A percentile compares a stretch with the other conserved stretches of the same genome.
These are phyloP conservation scores for Pristionchus exspectatus DNA, from an alignment of 2,888 invertebrate genomes.

Conservation along the genomic window DNA sequence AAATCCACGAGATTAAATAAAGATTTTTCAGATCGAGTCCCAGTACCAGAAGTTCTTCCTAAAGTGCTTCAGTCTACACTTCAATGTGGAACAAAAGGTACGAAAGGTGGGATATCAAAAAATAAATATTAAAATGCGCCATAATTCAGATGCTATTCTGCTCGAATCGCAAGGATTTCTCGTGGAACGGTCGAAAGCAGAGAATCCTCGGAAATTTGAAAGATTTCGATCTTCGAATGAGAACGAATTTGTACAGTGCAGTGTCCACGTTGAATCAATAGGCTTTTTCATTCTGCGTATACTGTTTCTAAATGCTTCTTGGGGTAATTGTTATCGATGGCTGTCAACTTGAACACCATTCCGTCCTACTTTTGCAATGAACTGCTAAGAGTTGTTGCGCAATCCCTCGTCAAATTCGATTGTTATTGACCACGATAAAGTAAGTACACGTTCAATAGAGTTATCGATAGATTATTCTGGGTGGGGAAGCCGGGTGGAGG, in stretches of 20 bases:
- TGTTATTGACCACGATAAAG: too few relatives aligned
- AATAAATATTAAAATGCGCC: not conserved
- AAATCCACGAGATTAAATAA: not conserved
- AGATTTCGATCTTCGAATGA: slow-evolving; percentile 18
- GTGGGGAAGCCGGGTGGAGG: too few relatives aligned
- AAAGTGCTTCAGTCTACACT: not conserved
- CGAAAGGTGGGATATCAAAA: not conserved
- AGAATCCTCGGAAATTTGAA: not conserved
- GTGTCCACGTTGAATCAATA: not conserved
- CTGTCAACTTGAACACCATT: too few relatives aligned
- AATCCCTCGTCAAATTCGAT: too few relatives aligned
- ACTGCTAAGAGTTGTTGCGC: too few relatives aligned
- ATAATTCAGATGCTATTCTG: slow-evolving; percentile 36
- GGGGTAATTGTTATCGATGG: too few relatives aligned
- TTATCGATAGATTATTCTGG: too few relatives aligned
- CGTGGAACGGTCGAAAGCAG: not conserved
- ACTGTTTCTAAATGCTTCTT: not conserved
- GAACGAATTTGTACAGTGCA: not conserved
- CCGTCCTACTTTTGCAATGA: too few relatives aligned
- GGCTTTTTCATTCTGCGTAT: not conserved
- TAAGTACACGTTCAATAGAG: too few relatives aligned
- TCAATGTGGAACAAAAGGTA: not conserved
- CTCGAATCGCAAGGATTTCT: not conserved
- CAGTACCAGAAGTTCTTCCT: not conserved
- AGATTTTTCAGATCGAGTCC: not conserved